Evolutionary conservation across 2,113 vertebrate species (phyloP).

Genomic region (Emydura subglobosa): DNA sequence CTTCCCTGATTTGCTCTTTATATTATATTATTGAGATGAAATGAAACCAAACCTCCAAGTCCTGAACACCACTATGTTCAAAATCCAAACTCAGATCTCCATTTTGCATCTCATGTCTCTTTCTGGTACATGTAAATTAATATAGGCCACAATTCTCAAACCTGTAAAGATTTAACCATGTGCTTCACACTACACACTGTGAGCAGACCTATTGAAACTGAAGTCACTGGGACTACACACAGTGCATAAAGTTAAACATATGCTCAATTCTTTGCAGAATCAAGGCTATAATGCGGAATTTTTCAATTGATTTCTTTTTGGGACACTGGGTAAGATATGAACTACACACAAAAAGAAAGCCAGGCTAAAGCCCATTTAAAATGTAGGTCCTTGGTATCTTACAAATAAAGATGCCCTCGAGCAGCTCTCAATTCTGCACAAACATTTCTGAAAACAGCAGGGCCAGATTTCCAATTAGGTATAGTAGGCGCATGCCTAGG

Average conservation of each 20-base stretch:
- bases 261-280: background rate
- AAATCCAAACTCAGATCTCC: background rate
- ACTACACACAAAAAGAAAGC: constrained; percentile 35
- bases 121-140: background rate
- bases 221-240: fast-evolving
- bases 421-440: constrained; percentile 18
- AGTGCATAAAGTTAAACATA: fast-evolving
- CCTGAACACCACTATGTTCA: background rate
- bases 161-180: background rate
- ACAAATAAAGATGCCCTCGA: constrained; percentile 51
- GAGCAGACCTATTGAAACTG: background rate
- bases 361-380: constrained; percentile 13
- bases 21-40: fast-evolving
- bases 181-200: background rate
- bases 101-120: fast-evolving
- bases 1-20: background rate
- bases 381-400: background rate
- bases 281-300: background rate
- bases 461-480: too few relatives aligned
- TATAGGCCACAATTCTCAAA: fast-evolving
- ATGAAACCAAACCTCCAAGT: fast-evolving
- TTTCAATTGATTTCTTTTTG: constrained; percentile 22
- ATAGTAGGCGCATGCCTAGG: too few relatives aligned
- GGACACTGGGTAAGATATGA: background rate
- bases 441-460: background rate